Evolutionary conservation across 2,797 vertebrate genomes (phyloP).

Genomic region (Rhabdomys pumilio): DNA sequence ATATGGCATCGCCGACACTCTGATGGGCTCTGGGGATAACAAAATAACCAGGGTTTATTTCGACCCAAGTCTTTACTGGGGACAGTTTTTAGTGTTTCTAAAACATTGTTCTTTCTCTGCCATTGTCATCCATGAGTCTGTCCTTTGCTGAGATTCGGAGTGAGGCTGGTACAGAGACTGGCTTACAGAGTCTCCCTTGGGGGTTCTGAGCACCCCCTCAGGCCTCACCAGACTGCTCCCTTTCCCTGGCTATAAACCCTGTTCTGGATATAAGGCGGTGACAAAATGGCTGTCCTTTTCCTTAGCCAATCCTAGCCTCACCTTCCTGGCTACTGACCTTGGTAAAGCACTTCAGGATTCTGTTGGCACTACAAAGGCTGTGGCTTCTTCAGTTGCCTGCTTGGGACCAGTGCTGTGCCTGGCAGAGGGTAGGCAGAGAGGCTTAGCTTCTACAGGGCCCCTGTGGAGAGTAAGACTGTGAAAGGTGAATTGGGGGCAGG

Average conservation of each 20-base stretch:
- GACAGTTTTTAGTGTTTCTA: not conserved
- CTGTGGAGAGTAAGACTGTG: not conserved
- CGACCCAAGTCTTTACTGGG: constrained; percentile 15
- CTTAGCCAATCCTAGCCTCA: not conserved
- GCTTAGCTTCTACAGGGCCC: not conserved
- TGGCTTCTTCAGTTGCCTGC: not conserved
- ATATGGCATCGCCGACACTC: not conserved
- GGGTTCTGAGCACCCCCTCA: not conserved
- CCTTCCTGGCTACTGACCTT: not conserved
- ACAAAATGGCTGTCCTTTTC: not conserved
- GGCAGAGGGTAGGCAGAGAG: not conserved
- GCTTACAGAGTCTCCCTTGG: not conserved
- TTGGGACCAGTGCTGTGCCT: not conserved
- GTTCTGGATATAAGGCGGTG: not conserved
- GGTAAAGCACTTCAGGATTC: not conserved
- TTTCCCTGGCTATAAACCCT: not conserved
- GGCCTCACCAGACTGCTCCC: not conserved
- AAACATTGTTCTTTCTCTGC: not conserved
- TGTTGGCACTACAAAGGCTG: not conserved
- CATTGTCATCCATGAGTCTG: no score
- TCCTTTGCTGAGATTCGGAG: not conserved
- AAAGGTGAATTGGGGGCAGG: not conserved
- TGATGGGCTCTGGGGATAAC: not conserved
- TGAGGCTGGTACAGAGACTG: no score
- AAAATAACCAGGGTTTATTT: not conserved